phyloP scores from a whole-genome alignment of 2,797 vertebrate species.

The Microctenopoma lineatum region DNA sequence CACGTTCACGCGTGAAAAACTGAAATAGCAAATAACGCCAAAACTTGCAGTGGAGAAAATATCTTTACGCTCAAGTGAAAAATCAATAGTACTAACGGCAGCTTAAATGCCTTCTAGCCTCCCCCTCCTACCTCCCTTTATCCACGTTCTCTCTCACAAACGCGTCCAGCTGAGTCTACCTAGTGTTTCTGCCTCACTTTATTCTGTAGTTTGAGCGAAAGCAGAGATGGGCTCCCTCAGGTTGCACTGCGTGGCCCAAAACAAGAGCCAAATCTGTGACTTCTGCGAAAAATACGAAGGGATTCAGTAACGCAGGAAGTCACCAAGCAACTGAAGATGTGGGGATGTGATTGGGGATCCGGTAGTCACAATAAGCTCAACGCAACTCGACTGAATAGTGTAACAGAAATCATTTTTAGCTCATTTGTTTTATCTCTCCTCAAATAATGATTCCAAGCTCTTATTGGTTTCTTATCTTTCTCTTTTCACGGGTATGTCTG shows the following conservation, averaged over 20 bases:
- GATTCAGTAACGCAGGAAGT: background rate
- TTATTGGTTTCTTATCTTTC: background rate
- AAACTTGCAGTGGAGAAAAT: background rate
- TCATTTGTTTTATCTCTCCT: background rate
- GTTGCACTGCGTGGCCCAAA: constrained; percentile 36
- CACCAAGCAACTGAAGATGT: constrained; percentile 3
- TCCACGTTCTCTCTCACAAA: constrained; percentile 33
- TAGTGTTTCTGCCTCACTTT: constrained; percentile 41
- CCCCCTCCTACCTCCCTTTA: constrained; percentile 23
- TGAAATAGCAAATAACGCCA: background rate
- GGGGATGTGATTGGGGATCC: background rate
- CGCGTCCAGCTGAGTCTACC: constrained; percentile 50
- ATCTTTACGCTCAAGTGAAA: background rate
- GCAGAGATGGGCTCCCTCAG: constrained; percentile 16
- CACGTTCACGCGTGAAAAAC: no score
- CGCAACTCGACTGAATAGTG: background rate
- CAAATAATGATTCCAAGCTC: background rate
- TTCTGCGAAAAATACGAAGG: background rate
- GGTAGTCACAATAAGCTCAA: background rate
- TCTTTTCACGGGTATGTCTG: background rate
- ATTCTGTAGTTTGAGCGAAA: constrained; percentile 42
- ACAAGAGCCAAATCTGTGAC: background rate
- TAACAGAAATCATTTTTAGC: background rate
- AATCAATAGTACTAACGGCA: constrained; percentile 15
- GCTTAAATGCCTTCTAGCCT: constrained; percentile 9